phyloP scores from a whole-genome alignment of 2,888 invertebrate genomes.

The Drosophila monieri region DNA sequence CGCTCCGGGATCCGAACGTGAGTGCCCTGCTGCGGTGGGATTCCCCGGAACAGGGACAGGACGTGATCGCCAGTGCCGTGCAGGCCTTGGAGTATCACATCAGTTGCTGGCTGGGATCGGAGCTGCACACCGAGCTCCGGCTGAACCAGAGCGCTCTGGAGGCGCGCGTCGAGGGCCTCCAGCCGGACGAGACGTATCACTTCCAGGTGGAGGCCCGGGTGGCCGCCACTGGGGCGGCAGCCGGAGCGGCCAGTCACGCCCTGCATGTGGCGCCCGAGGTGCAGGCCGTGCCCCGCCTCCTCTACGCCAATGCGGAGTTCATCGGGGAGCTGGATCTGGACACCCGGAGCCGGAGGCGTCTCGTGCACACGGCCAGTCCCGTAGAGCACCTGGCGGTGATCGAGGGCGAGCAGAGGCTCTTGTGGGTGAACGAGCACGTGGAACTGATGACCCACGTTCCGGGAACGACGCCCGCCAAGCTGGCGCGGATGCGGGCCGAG shows the following conservation, averaged over 20 bases:
- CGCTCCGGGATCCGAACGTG: slow-evolving; percentile 78
- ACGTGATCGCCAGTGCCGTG: slow-evolving; percentile 3
- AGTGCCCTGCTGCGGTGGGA: slow-evolving; percentile 92
- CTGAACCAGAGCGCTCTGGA: slow-evolving; percentile 79
- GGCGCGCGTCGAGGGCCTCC: slow-evolving; percentile 86
- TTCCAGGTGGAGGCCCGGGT: slow-evolving; percentile 92
- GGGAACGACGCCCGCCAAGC: slow-evolving; percentile 84
- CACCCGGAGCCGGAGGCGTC: slow-evolving; percentile 86
- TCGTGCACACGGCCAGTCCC: slow-evolving; percentile 87
- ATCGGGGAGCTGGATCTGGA: slow-evolving; percentile 92
- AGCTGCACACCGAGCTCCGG: slow-evolving; percentile 61
- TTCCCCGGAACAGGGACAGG: slow-evolving; percentile 85
- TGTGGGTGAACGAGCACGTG: slow-evolving; percentile 89
- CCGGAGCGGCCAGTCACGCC: slow-evolving; percentile 88
- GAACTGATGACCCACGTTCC: slow-evolving; percentile 81
- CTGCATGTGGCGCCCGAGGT: slow-evolving; percentile 88
- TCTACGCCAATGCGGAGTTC: slow-evolving; percentile 89
- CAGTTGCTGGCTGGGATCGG: slow-evolving; percentile 87
- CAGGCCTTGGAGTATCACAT: slow-evolving; percentile 86
- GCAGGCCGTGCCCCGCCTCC: slow-evolving; percentile 91
- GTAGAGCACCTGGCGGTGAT: slow-evolving; percentile 88
- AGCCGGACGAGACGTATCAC: slow-evolving; percentile 87
- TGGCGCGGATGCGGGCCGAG: slow-evolving; percentile 86
- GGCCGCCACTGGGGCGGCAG: slow-evolving; percentile 91
- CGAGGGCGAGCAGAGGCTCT: slow-evolving; percentile 88